Conservation (phyloP, 2,888 invertebrate genomes). For the Marronus borbonicus region DNA sequence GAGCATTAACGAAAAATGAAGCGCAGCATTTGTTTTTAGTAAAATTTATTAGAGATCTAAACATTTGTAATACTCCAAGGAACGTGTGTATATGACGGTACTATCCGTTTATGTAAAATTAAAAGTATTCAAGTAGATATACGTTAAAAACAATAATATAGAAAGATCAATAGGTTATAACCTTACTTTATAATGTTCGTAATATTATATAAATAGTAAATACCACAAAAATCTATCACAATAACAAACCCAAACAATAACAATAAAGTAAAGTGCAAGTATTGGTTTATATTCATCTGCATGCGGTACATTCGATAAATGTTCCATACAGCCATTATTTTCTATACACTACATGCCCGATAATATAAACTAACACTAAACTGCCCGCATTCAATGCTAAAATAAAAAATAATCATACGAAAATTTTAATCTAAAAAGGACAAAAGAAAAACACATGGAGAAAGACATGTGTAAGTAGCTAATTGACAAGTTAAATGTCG, state of each 20-base stretch:
- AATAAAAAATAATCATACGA: not conserved
- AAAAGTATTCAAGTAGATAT: constrained; percentile 21
- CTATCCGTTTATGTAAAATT: constrained; percentile 28
- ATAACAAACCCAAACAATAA: constrained; percentile 22
- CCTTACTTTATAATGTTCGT: constrained; percentile 5
- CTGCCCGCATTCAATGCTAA: constrained; percentile 19
- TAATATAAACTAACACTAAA: constrained; percentile 14
- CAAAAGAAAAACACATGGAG: not conserved
- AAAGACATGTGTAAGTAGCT: constrained; percentile 23
- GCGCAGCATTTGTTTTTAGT: constrained; percentile 21
- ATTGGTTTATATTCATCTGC: no score
- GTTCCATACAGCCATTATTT: no score
- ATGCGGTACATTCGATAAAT: no score
- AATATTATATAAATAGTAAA: constrained; percentile 19
- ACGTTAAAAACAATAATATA: constrained; percentile 32
- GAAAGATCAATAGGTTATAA: not conserved
- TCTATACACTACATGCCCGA: no score
- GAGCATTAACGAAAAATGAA: not conserved
- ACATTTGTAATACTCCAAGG: constrained; percentile 46
- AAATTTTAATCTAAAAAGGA: constrained; percentile 1
- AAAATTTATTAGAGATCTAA: constrained; percentile 50
- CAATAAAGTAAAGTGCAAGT: not conserved
- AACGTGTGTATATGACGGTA: constrained; percentile 29
- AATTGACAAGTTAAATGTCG: constrained; percentile 38
- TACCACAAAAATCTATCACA: constrained; percentile 46